These are phyloP conservation scores for Acomys russatus DNA, from an alignment of 2,797 vertebrate species.

Conservation along the genomic window DNA sequence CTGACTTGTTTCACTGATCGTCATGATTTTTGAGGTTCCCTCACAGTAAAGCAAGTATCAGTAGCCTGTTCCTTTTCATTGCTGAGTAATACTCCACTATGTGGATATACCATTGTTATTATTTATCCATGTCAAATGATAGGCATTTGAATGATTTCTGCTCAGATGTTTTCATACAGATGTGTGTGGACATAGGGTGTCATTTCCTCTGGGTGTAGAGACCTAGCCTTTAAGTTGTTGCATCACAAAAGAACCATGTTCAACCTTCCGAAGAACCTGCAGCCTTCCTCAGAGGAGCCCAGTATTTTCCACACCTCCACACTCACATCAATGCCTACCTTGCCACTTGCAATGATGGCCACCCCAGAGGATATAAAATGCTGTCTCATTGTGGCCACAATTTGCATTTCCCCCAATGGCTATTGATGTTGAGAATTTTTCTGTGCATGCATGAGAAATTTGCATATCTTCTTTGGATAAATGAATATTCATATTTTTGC, in stretches of 20 bases:
- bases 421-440: background rate
- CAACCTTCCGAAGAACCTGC: background rate
- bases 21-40: background rate
- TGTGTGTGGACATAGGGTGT: fast-evolving
- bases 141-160: background rate
- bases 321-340: background rate
- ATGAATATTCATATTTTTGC: conserved; percentile 24
- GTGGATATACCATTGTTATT: background rate
- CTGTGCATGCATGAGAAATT: background rate
- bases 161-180: fast-evolving
- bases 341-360: background rate
- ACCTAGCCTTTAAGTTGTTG: fast-evolving
- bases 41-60: background rate
- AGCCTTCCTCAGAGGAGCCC: too few relatives aligned
- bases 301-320: background rate
- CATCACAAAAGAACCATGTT: fast-evolving
- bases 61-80: background rate
- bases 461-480: background rate
- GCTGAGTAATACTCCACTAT: background rate
- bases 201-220: too few relatives aligned
- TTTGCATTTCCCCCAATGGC: background rate
- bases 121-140: background rate
- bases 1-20: background rate
- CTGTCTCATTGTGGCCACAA: background rate
- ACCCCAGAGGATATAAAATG: background rate